phyloP scores from a whole-genome alignment of 30 jellyfish, hydroid and myxozoan species.

The Rhopilema esculentum region DNA sequence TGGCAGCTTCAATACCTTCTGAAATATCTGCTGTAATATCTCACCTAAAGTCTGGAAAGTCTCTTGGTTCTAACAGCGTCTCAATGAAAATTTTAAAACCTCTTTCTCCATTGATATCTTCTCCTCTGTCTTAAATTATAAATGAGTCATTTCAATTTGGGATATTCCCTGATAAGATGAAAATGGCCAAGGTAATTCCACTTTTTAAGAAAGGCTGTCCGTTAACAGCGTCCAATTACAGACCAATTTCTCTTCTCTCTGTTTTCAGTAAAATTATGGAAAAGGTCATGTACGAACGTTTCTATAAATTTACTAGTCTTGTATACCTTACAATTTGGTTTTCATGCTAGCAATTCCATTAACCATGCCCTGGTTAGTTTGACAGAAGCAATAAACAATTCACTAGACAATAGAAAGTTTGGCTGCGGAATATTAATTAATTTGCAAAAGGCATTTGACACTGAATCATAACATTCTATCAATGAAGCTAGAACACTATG shows the following conservation, averaged over 20 bases:
- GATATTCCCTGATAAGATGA: slow-evolving; percentile 1
- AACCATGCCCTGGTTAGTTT: too few species aligned
- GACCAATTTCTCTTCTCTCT: slow-evolving; percentile 59
- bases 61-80: too few species aligned
- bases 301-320: background rate
- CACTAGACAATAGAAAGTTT: too few species aligned
- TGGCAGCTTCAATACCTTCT: background rate
- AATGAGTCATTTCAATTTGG: slow-evolving; percentile 17
- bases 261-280: slow-evolving; percentile 34
- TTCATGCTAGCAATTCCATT: too few species aligned
- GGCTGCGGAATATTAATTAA: too few species aligned
- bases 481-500: too few species aligned
- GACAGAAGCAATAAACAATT: too few species aligned
- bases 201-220: slow-evolving; percentile 4
- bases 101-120: background rate
- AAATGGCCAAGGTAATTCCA: too few species aligned
- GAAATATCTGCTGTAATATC: background rate
- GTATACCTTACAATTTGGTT: slow-evolving; percentile 25
- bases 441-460: too few species aligned
- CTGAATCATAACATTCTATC: too few species aligned
- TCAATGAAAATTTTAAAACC: slow-evolving; percentile 14
- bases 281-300: background rate
- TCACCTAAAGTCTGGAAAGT: too few species aligned
- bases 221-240: too few species aligned
- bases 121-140: background rate